Evolutionary conservation across 1,140 invertebrate species (phyloP), one percentile per base, ranked within the genome.

Genomic region (Hypsibius dujardini): DNA sequence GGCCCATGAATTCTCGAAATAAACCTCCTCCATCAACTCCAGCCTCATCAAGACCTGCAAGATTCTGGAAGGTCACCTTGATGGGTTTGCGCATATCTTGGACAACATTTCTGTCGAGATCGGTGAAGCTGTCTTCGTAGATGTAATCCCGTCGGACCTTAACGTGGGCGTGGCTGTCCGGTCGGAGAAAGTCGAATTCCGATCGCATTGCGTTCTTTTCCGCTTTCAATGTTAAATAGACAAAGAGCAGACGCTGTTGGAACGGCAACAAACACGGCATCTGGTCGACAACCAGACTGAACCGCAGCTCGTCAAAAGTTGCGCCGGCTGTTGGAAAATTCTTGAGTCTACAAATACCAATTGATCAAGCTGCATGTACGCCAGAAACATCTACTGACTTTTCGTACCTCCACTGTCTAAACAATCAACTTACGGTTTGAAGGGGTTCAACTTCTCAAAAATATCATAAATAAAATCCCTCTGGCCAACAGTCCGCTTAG

Each of bases 91-190:
- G 73, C 46, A 75, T 60, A 62, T 75, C 47, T n/a, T 70, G 71
- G 14, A 88, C 88, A 82, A 94, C 96, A 75, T 92, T 88, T 1
- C 84, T 84, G 2, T 90, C 90, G 0, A 97, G 80, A 79, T 94
- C 94, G 46, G 94, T 91, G 79, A 92, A 96, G 0, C 94, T 91
- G 82, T 98, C 95, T 81, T 98, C 95, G 79, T 98, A 98, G 0
- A 98, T 82, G 81, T 94, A 92, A 75, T 89, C 90, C 71, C 95
- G 82, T 69, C 94, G 84, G 72, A 82, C 81, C 73, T 86, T 81
- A 50, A 91, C 81, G 45, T 87, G 86, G 76, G 92, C 88, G 73
- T 93, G 86, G 67, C 72, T 90, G 79, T n/a, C 74, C 70, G 70
- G 72, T 14, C 47, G 69, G 46, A 71, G 70, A 71, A 46, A 70